Percentiles rank a stretch among this genome's conserved stretches.
Evolutionary conservation across 2,113 vertebrate genomes (phyloP).

Genomic region (Eulemur rufifrons): DNA sequence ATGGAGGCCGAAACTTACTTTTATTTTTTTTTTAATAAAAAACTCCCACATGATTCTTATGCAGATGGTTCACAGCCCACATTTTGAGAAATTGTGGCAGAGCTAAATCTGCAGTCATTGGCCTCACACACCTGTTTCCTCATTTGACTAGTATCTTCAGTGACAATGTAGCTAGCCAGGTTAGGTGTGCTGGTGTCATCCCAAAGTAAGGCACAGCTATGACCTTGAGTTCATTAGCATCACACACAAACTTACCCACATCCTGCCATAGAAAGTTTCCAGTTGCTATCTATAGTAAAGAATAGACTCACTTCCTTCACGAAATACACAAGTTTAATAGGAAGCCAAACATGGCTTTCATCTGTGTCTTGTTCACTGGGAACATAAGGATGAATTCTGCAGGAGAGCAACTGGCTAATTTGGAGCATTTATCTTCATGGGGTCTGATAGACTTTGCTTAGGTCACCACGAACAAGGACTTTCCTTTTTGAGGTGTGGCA

Average conservation of each 20-base stretch:
- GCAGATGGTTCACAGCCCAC: background rate
- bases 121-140: background rate
- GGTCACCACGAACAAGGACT: constrained; percentile 4
- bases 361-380: background rate
- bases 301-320: background rate
- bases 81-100: background rate
- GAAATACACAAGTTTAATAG: background rate
- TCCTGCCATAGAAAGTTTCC: background rate
- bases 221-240: background rate
- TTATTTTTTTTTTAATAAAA: background rate
- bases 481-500: background rate
- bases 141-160: background rate
- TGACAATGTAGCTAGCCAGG: background rate
- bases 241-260: background rate
- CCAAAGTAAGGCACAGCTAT: background rate
- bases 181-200: background rate
- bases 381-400: background rate
- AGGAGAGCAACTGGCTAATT: background rate
- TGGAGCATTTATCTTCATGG: constrained; percentile 51
- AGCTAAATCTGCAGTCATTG: background rate
- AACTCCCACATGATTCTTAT: background rate
- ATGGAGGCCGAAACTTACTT: background rate
- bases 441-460: background rate
- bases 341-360: background rate
- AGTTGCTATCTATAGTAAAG: background rate